Percentiles rank a stretch among this genome's conserved stretches.
These are phyloP conservation scores for Melinaea marsaeus DNA, from an alignment of 2,888 invertebrate genomes.

Conservation along the genomic window DNA sequence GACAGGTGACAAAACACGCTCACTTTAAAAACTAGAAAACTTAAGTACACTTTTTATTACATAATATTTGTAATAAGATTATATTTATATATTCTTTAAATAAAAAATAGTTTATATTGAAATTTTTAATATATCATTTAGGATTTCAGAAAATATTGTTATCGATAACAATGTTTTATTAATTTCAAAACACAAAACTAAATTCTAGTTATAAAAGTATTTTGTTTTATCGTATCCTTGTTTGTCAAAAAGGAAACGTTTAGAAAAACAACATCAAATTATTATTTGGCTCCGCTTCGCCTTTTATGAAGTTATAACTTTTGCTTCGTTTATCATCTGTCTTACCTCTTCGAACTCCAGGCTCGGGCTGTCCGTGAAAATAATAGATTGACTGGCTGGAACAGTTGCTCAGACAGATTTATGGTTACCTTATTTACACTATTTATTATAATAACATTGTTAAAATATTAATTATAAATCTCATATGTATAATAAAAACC, in stretches of 20 bases:
- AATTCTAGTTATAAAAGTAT: no score
- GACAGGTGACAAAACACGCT: slow-evolving; percentile 36
- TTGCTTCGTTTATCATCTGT: slow-evolving; percentile 46
- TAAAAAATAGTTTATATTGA: no score
- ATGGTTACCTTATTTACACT: slow-evolving; percentile 47
- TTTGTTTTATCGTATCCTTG: no score
- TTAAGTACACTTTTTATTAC: no score
- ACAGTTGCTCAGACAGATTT: slow-evolving; percentile 56
- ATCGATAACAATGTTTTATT: no score
- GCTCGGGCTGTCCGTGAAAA: slow-evolving; percentile 49
- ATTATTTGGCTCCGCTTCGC: slow-evolving; percentile 10
- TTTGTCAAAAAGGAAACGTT: slow-evolving; percentile 6
- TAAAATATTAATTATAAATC: neutral
- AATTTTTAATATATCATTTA: no score
- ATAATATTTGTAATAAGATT: no score
- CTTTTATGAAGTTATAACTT: slow-evolving; percentile 17
- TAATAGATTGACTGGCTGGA: slow-evolving; percentile 53
- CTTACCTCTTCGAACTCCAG: slow-evolving; percentile 40
- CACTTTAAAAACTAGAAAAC: no score
- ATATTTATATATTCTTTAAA: no score
- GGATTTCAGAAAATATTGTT: no score
- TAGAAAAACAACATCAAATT: slow-evolving; percentile 1
- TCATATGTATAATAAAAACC: no score
- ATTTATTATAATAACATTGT: slow-evolving; percentile 37
- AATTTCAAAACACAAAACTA: no score